phyloP scores from a whole-genome alignment of 2,113 vertebrate genomes.

The Eira barbara region DNA sequence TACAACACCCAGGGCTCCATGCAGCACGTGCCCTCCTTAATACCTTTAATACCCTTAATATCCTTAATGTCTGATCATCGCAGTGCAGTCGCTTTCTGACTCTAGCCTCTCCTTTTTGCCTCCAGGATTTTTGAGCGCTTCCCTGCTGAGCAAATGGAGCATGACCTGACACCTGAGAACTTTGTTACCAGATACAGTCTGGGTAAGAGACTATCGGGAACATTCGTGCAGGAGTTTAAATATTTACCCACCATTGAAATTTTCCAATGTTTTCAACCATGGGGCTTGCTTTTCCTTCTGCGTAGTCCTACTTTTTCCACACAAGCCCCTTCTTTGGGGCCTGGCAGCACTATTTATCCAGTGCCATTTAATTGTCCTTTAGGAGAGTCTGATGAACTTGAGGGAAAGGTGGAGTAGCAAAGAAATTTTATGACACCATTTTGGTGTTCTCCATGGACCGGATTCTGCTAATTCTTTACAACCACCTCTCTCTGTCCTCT shows the following conservation, averaged over 20 bases:
- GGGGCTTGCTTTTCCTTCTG: neutral
- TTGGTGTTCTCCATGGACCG: neutral
- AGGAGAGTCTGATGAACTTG: neutral
- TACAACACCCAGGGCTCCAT: too few species aligned
- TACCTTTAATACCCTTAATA: too few species aligned
- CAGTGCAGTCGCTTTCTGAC: neutral
- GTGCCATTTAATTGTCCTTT: neutral
- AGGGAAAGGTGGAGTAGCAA: neutral
- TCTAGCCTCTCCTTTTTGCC: neutral
- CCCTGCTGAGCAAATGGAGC: neutral
- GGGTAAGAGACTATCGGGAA: neutral
- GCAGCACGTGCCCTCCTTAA: too few species aligned
- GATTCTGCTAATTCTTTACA: neutral
- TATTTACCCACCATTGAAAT: neutral
- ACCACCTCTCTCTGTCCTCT: neutral
- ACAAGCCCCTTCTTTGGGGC: neutral
- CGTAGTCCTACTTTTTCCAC: neutral
- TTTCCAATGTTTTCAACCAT: neutral
- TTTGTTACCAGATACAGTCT: neutral
- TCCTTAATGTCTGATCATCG: neutral
- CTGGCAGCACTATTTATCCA: neutral
- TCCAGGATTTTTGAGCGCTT: neutral
- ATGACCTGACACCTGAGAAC: neutral
- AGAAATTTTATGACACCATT: neutral
- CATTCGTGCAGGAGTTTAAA: neutral